phyloP scores from a whole-genome alignment of 2,797 vertebrate species.

The Lophius americanus region DNA sequence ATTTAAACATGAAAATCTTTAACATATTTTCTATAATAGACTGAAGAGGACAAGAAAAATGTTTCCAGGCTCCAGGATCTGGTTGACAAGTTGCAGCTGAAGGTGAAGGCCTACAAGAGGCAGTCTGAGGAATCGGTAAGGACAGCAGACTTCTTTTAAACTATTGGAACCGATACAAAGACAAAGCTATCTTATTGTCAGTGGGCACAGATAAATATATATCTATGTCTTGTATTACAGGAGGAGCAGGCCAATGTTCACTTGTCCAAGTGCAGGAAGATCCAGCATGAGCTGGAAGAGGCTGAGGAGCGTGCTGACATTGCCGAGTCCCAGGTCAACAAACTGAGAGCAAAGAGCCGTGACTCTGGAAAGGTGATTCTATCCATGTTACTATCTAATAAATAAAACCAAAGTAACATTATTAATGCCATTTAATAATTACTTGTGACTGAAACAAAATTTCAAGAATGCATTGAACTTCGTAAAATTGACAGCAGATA shows the following conservation, averaged over 20 bases:
- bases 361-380: slow-evolving; percentile 36
- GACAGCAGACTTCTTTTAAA: not conserved
- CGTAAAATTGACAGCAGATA: no score
- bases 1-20: not conserved
- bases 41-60: slow-evolving; percentile 89
- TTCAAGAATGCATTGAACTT: no score
- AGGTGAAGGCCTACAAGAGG: slow-evolving; percentile 89
- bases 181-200: no score
- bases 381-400: not conserved
- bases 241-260: slow-evolving; percentile 69
- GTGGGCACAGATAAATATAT: not conserved
- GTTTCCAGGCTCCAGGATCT: slow-evolving; percentile 85
- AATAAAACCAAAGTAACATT: not conserved
- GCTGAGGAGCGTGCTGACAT: slow-evolving; percentile 46
- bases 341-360: slow-evolving; percentile 42
- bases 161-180: no score
- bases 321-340: slow-evolving; percentile 45
- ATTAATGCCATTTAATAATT: no score
- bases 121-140: slow-evolving; percentile 89
- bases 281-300: slow-evolving; percentile 78
- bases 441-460: no score
- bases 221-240: slow-evolving; percentile 4
- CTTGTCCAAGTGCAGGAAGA: slow-evolving; percentile 83
- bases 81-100: slow-evolving; percentile 88
- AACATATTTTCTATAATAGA: slow-evolving; percentile 32